phyloP scores from a whole-genome alignment of 2,888 invertebrate genomes.

The Drosophila nr. medialis region DNA sequence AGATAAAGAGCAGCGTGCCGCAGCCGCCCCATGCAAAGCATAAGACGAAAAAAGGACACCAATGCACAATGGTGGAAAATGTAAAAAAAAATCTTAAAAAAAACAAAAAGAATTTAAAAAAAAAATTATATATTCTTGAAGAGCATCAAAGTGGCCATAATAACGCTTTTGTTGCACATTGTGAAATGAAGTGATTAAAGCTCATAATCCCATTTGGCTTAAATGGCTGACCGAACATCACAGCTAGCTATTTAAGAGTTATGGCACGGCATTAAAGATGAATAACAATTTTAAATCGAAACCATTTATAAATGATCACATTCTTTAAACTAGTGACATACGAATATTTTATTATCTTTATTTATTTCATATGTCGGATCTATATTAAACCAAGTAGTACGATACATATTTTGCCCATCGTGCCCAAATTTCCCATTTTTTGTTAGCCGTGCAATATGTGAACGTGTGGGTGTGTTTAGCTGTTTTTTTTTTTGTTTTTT shows the following conservation, averaged over 20 bases:
- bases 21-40: constrained; percentile 53
- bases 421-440: constrained; percentile 3
- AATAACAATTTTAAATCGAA: not conserved
- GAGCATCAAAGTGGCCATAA: constrained; percentile 57
- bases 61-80: constrained; percentile 66
- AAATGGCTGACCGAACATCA: constrained; percentile 43
- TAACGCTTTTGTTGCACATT: constrained; percentile 72
- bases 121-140: constrained; percentile 4
- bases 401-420: constrained; percentile 28
- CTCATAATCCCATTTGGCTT: constrained; percentile 69
- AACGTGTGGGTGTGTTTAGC: constrained; percentile 53
- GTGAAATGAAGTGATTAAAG: constrained; percentile 69
- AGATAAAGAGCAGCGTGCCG: constrained; percentile 78
- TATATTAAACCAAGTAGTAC: constrained; percentile 10
- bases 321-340: not conserved
- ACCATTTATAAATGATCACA: not conserved
- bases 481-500: not conserved
- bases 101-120: constrained; percentile 4
- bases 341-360: not conserved
- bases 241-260: constrained; percentile 10
- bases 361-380: not conserved
- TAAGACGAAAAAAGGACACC: constrained; percentile 71
- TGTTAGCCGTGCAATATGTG: constrained; percentile 49
- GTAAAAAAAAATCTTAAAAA: constrained; percentile 42
- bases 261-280: not conserved